Evolutionary conservation across 2,888 invertebrate genomes (phyloP).

Genomic region (Dynastes maya): DNA sequence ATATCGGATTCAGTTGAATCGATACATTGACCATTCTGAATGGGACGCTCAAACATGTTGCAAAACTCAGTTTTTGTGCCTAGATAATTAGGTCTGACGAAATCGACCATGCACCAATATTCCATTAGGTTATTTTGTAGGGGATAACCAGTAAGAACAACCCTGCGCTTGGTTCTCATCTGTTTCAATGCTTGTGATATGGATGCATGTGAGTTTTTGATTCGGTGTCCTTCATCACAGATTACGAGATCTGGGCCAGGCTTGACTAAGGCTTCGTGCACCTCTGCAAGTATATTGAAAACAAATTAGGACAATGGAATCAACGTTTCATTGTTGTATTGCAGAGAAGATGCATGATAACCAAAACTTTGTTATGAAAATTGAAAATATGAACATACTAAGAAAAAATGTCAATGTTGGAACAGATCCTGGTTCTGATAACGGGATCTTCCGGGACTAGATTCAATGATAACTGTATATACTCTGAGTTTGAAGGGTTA

Average conservation of each 20-base stretch:
- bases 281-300: slow-evolving; percentile 73
- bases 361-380: too few relatives aligned
- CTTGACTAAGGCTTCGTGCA: slow-evolving; percentile 87
- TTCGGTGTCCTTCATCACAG: slow-evolving; percentile 97
- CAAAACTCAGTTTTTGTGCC: slow-evolving; percentile 97
- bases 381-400: too few relatives aligned
- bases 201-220: slow-evolving; percentile 98
- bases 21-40: slow-evolving; percentile 98
- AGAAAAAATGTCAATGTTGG: not conserved
- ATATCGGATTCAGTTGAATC: slow-evolving; percentile 97
- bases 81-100: slow-evolving; percentile 97
- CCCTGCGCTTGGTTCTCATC: slow-evolving; percentile 93
- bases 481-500: too few relatives aligned
- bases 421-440: not conserved
- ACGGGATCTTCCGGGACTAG: too few relatives aligned
- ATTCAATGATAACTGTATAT: too few relatives aligned
- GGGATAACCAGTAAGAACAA: slow-evolving; percentile 98
- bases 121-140: slow-evolving; percentile 97
- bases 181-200: slow-evolving; percentile 96
- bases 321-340: not conserved
- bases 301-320: slow-evolving; percentile 17
- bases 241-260: slow-evolving; percentile 96
- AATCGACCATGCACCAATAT: slow-evolving; percentile 99
- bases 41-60: slow-evolving; percentile 99
- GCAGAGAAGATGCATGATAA: too few relatives aligned